Conservation (phyloP, 2,797 vertebrate species). For the Darevskia nairensis region DNA sequence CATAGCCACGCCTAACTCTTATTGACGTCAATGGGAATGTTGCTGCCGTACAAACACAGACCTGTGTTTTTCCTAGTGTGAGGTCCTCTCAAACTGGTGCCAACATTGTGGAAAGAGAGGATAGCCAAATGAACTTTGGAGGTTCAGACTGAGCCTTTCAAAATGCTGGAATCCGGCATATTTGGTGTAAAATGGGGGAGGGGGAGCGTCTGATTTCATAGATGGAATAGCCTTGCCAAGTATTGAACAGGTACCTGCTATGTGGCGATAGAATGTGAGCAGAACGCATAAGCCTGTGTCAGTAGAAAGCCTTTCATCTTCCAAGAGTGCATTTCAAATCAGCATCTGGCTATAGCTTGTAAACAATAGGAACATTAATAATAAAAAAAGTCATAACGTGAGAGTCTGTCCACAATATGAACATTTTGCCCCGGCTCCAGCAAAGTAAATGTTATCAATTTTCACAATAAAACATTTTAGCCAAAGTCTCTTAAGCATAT, state of each 20-base stretch:
- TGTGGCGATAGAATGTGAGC: slow-evolving; percentile 12
- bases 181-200: slow-evolving; percentile 14
- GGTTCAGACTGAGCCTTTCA: neutral
- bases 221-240: neutral
- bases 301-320: slow-evolving; percentile 41
- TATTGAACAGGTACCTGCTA: neutral
- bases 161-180: slow-evolving; percentile 15
- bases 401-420: slow-evolving; percentile 51
- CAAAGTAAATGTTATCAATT: slow-evolving; percentile 68
- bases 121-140: slow-evolving; percentile 27
- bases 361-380: slow-evolving; percentile 65
- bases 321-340: slow-evolving; percentile 38
- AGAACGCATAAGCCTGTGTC: neutral
- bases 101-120: slow-evolving; percentile 9
- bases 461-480: slow-evolving; percentile 61
- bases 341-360: slow-evolving; percentile 54
- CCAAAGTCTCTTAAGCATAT: slow-evolving; percentile 65
- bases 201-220: slow-evolving; percentile 27
- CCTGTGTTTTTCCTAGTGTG: slow-evolving; percentile 44
- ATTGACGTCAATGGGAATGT: slow-evolving; percentile 64
- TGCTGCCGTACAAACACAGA: slow-evolving; percentile 42
- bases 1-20: slow-evolving; percentile 57
- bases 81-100: slow-evolving; percentile 9
- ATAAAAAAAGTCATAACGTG: slow-evolving; percentile 50
- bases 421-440: slow-evolving; percentile 39